Evolutionary conservation across 2,888 invertebrate genomes (phyloP), one percentile per base, ranked within the genome.

Genomic region (Ethmia dodecea): DNA sequence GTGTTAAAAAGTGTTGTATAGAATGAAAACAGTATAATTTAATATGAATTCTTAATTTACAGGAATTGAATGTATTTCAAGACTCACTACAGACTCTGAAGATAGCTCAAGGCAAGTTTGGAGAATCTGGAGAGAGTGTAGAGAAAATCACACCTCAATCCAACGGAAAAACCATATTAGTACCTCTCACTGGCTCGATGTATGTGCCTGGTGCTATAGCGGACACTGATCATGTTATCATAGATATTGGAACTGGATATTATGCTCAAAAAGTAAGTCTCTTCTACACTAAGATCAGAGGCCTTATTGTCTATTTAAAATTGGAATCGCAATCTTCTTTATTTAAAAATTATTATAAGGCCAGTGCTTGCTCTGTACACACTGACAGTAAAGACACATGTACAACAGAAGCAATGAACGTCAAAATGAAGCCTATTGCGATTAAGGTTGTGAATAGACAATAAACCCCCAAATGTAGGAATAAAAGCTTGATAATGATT

Each of bases 171-270:
- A 91, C 93, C 37, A 93, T 98, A 48, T 84, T 99, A 12, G 97
- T 99, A 10, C 99, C 99, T 1, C 87, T 99, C 9, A 98, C 98
- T 9, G 95, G 96, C 55, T 98, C 98, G 56, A 97, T 99, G 94
- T 99, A 98, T 84, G 97, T 99, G 26, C 95, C 96, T 25, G 99
- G 98, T 2, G 91, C 91, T 55, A 88, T 99, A 38, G 89, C 91
- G 42, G 94, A 98, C 64, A 90, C 94, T 18, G 90, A 95, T 34
- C 93, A 93, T 70, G 96, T 98, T 33, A 88, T 98, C 16, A 94
- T 99, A 49, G 98, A 99, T 74, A 93, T 99, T 63, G 99, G 99
- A 32, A 98, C 99, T 33, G 97, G 98, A 44, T 99, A 99, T 75
- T 99, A 94, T 84, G 94, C 94, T 12, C 94, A 98, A 76, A 97